Percentiles rank a stretch among this genome's conserved stretches.
phyloP scores from a whole-genome alignment of 2,888 invertebrate genomes.

The Xanthia icteritia region DNA sequence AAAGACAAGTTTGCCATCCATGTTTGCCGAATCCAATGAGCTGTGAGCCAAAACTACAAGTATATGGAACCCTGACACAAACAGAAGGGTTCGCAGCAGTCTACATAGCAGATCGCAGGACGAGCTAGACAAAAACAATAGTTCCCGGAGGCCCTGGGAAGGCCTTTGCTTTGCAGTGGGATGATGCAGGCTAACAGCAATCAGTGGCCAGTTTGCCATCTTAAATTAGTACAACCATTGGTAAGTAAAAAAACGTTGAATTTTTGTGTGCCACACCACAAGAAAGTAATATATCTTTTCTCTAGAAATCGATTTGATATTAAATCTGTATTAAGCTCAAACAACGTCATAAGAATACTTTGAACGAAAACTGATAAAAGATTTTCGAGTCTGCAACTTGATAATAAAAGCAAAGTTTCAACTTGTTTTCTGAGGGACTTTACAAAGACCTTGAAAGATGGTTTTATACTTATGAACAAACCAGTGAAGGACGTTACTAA shows the following conservation, averaged over 20 bases:
- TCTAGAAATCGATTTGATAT: constrained; percentile 1
- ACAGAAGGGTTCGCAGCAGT: not conserved
- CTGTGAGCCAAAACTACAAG: not conserved
- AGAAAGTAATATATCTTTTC: not conserved
- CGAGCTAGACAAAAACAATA: not conserved
- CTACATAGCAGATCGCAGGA: not conserved
- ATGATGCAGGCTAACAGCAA: not conserved
- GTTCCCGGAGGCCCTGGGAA: not conserved
- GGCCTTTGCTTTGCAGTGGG: not conserved
- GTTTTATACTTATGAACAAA: constrained; percentile 17
- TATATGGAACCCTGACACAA: not conserved
- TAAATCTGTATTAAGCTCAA: constrained; percentile 4
- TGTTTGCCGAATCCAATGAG: not conserved
- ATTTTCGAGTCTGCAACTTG: constrained; percentile 33
- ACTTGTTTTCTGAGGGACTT: constrained; percentile 33
- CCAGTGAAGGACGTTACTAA: not conserved
- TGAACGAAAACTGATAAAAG: constrained; percentile 46
- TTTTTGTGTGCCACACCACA: too few species aligned
- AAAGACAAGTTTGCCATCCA: not conserved
- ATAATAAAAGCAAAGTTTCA: constrained; percentile 43
- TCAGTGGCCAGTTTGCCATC: not conserved
- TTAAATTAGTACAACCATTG: not conserved
- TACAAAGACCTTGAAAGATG: constrained; percentile 17
- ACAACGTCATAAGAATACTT: constrained; percentile 36
- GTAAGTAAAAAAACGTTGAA: not conserved